Percentiles rank a stretch among this genome's conserved stretches.
Evolutionary conservation across 2,888 invertebrate species (phyloP).

Genomic region (Euspilapteryx auroguttella): DNA sequence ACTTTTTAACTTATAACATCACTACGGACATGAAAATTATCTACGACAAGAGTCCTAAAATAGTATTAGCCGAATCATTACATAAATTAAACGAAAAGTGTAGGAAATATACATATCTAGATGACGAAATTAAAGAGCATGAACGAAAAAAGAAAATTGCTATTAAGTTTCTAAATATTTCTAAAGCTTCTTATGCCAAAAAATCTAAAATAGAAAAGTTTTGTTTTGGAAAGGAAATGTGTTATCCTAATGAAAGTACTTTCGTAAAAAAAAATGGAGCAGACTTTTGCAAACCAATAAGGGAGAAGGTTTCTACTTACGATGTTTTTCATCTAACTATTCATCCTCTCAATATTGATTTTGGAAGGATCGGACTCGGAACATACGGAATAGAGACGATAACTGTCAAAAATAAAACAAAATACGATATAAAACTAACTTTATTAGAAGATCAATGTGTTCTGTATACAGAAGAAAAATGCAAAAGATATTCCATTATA

Average conservation of each 20-base stretch:
- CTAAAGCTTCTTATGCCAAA: constrained; percentile 15
- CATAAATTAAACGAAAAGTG: constrained; percentile 28
- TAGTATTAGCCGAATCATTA: constrained; percentile 23
- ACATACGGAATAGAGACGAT: constrained; percentile 25
- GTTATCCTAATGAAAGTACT: constrained; percentile 12
- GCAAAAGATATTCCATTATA: constrained; percentile 15
- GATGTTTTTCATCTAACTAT: constrained; percentile 26
- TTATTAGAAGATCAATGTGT: constrained; percentile 21
- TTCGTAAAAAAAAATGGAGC: constrained; percentile 9
- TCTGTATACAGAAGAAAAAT: constrained; percentile 23
- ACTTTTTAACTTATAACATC: constrained; percentile 24
- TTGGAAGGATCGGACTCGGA: constrained; percentile 30
- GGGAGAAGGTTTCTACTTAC: constrained; percentile 16
- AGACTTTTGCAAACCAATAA: constrained; percentile 20
- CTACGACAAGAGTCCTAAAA: constrained; percentile 15
- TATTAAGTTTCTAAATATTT: constrained; percentile 17
- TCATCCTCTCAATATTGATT: constrained; percentile 25
- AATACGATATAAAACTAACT: constrained; percentile 19
- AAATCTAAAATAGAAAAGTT: constrained; percentile 15
- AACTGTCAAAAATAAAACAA: constrained; percentile 28
- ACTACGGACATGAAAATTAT: constrained; percentile 19
- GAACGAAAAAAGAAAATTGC: constrained; percentile 16
- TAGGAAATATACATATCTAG: constrained; percentile 24
- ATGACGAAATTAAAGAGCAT: constrained; percentile 16
- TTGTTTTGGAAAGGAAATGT: constrained; percentile 17